These are phyloP conservation scores for Tonatia bakeri DNA, from an alignment of 2,113 vertebrate species.

Conservation along the genomic window DNA sequence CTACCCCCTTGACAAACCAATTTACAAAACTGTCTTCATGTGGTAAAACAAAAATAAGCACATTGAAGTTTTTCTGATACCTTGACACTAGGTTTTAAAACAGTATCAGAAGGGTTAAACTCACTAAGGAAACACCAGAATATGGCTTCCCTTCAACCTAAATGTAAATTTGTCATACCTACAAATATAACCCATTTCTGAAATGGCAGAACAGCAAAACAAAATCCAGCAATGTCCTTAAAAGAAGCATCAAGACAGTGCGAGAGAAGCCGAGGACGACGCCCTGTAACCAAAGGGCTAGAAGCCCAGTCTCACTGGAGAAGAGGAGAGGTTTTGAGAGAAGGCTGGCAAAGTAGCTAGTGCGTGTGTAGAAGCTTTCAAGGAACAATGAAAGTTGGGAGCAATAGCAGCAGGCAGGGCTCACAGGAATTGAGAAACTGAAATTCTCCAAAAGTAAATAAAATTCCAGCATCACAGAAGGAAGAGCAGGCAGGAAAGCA, in stretches of 20 bases:
- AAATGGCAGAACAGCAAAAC: conserved; percentile 17
- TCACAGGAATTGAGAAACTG: neutral
- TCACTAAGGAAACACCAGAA: neutral
- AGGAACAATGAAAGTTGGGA: neutral
- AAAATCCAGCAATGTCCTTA: neutral
- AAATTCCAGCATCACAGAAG: neutral
- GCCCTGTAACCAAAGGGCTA: neutral
- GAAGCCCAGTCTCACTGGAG: neutral
- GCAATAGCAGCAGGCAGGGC: neutral
- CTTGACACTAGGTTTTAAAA: conserved; percentile 12
- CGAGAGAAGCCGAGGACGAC: neutral
- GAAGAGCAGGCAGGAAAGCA: neutral
- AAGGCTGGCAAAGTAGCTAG: neutral
- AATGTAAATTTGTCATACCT: neutral
- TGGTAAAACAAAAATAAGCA: neutral
- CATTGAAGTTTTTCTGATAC: neutral
- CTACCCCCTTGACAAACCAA: neutral
- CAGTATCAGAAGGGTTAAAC: neutral
- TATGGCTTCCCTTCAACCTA: neutral
- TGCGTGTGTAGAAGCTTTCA: neutral
- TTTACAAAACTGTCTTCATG: neutral
- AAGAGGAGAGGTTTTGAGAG: neutral
- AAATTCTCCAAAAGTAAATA: conserved; percentile 14
- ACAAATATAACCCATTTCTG: conserved; percentile 4
- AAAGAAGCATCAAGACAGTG: neutral